phyloP scores from a whole-genome alignment of 2,888 invertebrate species.

The Catocala nupta region DNA sequence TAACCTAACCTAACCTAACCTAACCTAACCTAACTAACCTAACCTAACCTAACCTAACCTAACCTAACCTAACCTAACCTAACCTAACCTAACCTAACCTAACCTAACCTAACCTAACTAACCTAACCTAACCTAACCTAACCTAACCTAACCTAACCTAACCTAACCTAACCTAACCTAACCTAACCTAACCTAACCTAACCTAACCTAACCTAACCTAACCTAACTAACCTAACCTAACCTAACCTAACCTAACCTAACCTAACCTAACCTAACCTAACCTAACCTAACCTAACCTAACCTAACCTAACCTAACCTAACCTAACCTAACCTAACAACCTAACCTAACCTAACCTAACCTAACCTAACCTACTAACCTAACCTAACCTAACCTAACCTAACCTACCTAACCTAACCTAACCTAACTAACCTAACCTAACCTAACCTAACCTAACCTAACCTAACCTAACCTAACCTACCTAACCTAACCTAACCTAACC shows the following conservation, averaged over 20 bases:
- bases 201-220: conserved; percentile 33
- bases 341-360: no score
- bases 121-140: conserved; percentile 23
- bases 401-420: conserved; percentile 21
- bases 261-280: conserved; percentile 22
- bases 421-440: conserved; percentile 15
- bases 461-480: conserved; percentile 18
- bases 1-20: conserved; percentile 28
- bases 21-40: conserved; percentile 29
- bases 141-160: conserved; percentile 11
- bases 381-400: no score
- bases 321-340: no score
- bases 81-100: conserved; percentile 15
- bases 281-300: conserved; percentile 23
- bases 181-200: conserved; percentile 27
- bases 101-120: conserved; percentile 19
- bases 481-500: conserved; percentile 14
- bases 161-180: conserved; percentile 17
- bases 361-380: no score
- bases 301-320: conserved; percentile 24
- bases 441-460: conserved; percentile 18
- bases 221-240: conserved; percentile 20
- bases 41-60: conserved; percentile 23
- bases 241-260: conserved; percentile 17
- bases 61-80: conserved; percentile 17